These are phyloP conservation scores for Gymnobelideus leadbeateri DNA, from an alignment of 2,113 vertebrate genomes.

Conservation along the genomic window DNA sequence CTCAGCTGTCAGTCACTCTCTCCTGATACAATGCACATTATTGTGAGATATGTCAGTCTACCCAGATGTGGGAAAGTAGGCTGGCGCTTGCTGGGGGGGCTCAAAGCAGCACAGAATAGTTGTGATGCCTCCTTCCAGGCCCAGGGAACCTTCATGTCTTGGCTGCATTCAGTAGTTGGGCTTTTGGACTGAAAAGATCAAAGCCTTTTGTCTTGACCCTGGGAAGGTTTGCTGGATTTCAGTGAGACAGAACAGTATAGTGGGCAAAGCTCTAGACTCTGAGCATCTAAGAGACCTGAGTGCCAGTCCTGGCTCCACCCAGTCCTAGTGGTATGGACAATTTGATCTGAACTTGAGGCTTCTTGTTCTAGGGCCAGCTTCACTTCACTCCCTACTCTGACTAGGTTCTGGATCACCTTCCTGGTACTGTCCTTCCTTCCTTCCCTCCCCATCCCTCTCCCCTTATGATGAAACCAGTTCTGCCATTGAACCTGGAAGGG, in stretches of 20 bases:
- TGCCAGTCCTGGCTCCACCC: not conserved
- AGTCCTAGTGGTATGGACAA: not conserved
- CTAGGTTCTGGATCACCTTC: not conserved
- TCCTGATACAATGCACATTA: not conserved
- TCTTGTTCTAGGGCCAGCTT: not conserved
- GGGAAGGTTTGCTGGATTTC: not conserved
- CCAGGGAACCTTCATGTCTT: not conserved
- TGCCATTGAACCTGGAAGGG: not conserved
- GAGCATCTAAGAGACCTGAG: not conserved
- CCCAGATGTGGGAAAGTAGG: not conserved
- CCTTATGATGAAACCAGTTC: not conserved
- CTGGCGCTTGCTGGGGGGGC: constrained; percentile 16
- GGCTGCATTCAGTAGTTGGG: not conserved
- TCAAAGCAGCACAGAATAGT: not conserved
- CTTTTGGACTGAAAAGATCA: not conserved
- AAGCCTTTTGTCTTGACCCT: not conserved
- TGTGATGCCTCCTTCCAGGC: not conserved
- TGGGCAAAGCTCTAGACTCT: not conserved
- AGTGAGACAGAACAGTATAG: not conserved
- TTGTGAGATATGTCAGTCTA: constrained; percentile 30
- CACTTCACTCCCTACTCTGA: not conserved
- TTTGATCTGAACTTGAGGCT: not conserved
- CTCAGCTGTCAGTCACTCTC: constrained; percentile 50
- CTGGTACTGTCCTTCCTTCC: not conserved
- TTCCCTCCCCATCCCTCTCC: accelerated